Evolutionary conservation across 2,113 vertebrate genomes (phyloP), one percentile per base, ranked within the genome.

Genomic region (Otocyon megalotis): DNA sequence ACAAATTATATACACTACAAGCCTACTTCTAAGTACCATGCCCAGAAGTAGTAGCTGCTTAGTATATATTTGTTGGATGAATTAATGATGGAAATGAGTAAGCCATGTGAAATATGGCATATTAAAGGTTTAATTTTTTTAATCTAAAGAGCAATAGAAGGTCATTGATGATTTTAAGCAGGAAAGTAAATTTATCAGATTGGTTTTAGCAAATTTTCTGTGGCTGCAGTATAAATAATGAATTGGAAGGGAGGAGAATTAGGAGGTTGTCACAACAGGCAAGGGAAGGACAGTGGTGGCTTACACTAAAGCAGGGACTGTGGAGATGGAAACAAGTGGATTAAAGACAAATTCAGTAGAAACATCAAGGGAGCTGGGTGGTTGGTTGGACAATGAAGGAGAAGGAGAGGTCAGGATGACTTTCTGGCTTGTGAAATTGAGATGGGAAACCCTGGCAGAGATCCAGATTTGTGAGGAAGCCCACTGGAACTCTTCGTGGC

Each of bases 21-120:
- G 9, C 26, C 11, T 8, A 14, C 7, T 11, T n/a, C 48, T 56
- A n/a, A 71, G 20, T 62, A 30, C 4, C 12, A 10, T 50, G n/a
- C 15, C 35, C 30, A 67, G 71, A 37, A 17, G 0, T 48, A 62
- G 9, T 53, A 32, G 26, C 30, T 67, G 9, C 32, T 77, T 53
- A 69, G 20, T 80, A 62, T 43, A 69, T 67, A 80, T 96, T 94
- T 89, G 54, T 89, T 89, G 37, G 48, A 81, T 62, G 89, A 92
- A 84, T 89, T 71, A 89, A 30, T 81, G n/a, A 43, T 88, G 26
- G 54, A 79, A 54, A 37, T 65, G 37, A 69, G 87, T 74, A 12
- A 71, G 7, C 14, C 65, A 22, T 54, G 24, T 58, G 16, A 88
- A 92, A 79, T 63, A 53, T 3, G 32, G 3, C 48, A 65, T 26